Conservation (phyloP, 2,797 vertebrate genomes). For the Tinamus major region DNA sequence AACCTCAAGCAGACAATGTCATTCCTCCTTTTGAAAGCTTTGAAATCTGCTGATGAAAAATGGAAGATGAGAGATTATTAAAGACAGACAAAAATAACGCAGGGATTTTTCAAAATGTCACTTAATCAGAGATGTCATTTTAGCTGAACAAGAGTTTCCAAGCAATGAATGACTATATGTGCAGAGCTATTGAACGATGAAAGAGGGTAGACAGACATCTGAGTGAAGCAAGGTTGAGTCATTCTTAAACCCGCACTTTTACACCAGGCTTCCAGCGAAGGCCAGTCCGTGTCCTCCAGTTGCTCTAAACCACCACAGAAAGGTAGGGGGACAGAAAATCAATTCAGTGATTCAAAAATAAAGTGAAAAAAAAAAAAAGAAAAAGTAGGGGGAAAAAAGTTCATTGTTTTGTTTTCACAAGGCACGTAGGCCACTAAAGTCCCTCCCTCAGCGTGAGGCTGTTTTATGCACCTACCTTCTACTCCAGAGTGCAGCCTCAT, state of each 20-base stretch:
- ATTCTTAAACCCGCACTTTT: constrained; percentile 22
- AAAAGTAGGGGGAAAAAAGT: background rate
- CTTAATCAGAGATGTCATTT: background rate
- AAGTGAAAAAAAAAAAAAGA: background rate
- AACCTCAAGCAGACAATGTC: background rate
- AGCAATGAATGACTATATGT: background rate
- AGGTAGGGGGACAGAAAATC: background rate
- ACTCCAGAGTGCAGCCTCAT: background rate
- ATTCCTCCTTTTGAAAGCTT: background rate
- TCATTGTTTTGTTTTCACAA: background rate
- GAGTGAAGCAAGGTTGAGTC: constrained; percentile 42
- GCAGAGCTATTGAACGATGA: background rate
- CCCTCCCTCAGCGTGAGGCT: background rate
- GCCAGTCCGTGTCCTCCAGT: background rate
- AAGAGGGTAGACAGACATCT: background rate
- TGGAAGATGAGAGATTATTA: background rate
- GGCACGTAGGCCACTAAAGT: background rate
- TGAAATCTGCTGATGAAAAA: constrained; percentile 7
- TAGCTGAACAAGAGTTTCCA: constrained; percentile 53
- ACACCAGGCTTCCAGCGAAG: constrained; percentile 9
- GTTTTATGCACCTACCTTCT: background rate
- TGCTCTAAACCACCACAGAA: background rate
- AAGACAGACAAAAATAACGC: background rate
- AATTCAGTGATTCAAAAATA: background rate
- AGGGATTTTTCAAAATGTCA: constrained; percentile 44